Percentiles rank a stretch among this genome's conserved stretches.
These are phyloP conservation scores for Agriopis aurantiaria DNA, from an alignment of 2,888 invertebrate species.

Conservation along the genomic window DNA sequence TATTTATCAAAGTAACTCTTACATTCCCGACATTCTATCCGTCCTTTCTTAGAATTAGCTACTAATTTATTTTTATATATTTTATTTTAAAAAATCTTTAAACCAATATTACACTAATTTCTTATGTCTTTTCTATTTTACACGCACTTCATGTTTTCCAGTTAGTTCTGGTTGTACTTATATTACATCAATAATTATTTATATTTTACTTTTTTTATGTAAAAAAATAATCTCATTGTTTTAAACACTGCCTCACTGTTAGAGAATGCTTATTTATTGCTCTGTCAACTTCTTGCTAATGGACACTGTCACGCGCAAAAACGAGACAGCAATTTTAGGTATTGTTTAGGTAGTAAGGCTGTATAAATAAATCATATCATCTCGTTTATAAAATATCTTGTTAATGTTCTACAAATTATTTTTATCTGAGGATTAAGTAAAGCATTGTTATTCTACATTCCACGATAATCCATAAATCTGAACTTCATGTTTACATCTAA, in stretches of 20 bases:
- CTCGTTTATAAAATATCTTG: slow-evolving; percentile 57
- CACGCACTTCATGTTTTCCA: slow-evolving; percentile 46
- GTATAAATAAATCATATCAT: slow-evolving; percentile 72
- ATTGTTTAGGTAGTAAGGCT: no score
- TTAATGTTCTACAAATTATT: slow-evolving; percentile 54
- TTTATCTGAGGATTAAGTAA: slow-evolving; percentile 50
- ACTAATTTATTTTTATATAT: slow-evolving; percentile 56
- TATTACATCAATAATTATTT: slow-evolving; percentile 55
- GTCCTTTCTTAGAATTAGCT: slow-evolving; percentile 62
- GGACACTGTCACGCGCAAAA: no score
- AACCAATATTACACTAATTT: slow-evolving; percentile 43
- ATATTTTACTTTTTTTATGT: slow-evolving; percentile 51
- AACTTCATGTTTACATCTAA: slow-evolving; percentile 34
- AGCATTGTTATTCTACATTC: slow-evolving; percentile 42
- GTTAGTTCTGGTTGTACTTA: slow-evolving; percentile 67
- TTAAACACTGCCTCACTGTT: slow-evolving; percentile 44
- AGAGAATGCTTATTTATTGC: no score
- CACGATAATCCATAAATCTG: slow-evolving; percentile 55
- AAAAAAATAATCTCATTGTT: slow-evolving; percentile 41
- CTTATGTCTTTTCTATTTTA: slow-evolving; percentile 48
- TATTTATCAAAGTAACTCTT: slow-evolving; percentile 42
- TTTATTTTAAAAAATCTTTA: slow-evolving; percentile 25
- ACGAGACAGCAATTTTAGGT: no score
- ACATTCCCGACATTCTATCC: slow-evolving; percentile 58
- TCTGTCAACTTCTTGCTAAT: no score